Conservation (phyloP, 2,797 vertebrate genomes). For the Pseudomugil tenellus region DNA sequence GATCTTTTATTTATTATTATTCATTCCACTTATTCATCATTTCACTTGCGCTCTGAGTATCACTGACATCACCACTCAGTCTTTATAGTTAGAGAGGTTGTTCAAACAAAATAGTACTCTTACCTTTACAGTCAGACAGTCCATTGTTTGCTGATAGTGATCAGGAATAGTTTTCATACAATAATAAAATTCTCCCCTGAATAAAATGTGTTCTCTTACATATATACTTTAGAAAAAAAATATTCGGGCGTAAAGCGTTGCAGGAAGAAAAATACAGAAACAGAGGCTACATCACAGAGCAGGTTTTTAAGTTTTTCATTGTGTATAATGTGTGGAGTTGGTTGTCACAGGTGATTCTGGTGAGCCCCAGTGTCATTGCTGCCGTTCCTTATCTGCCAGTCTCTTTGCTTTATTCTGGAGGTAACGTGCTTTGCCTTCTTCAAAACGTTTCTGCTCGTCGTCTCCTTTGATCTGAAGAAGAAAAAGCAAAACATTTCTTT, state of each 20-base stretch:
- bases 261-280: conserved; percentile 18
- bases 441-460: conserved; percentile 89
- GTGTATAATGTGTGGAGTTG: conserved; percentile 25
- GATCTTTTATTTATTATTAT: conserved; percentile 70
- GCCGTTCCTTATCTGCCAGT: conserved; percentile 75
- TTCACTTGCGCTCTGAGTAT: conserved; percentile 46
- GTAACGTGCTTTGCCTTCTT: conserved; percentile 91
- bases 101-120: conserved; percentile 40
- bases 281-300: conserved; percentile 41
- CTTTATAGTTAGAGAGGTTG: conserved; percentile 56
- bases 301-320: conserved; percentile 29
- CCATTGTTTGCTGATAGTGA: conserved; percentile 9
- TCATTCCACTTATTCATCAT: conserved; percentile 60
- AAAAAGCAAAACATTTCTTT: conserved; percentile 25
- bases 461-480: conserved; percentile 86
- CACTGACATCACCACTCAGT: conserved; percentile 37
- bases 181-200: conserved; percentile 46
- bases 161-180: conserved; percentile 49
- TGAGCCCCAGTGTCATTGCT: conserved; percentile 67
- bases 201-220: conserved; percentile 43
- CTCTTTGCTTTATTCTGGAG: conserved; percentile 92
- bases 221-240: conserved; percentile 45
- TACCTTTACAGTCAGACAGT: conserved; percentile 31
- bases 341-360: conserved; percentile 11
- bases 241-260: conserved; percentile 65